Percentiles rank a stretch among this genome's conserved stretches.
These are phyloP conservation scores for Drosophila monieri DNA, from an alignment of 2,888 invertebrate genomes.

Conservation along the genomic window DNA sequence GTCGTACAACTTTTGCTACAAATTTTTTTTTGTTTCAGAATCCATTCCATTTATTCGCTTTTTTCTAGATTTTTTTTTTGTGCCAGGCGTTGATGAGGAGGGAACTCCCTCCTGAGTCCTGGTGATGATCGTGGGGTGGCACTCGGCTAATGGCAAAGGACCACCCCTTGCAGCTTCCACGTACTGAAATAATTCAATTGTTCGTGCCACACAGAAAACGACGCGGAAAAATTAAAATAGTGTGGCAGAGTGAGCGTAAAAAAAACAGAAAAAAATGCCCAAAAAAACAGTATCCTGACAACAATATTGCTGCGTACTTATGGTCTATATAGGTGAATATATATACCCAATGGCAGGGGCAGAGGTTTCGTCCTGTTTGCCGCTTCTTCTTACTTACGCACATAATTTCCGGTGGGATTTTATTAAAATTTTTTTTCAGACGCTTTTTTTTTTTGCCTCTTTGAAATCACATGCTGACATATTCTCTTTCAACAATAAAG, in stretches of 20 bases:
- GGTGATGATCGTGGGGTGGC: conserved; percentile 78
- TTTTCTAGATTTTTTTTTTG: conserved; percentile 20
- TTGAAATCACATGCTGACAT: conserved; percentile 75
- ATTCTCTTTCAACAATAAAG: conserved; percentile 64
- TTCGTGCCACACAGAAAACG: conserved; percentile 65
- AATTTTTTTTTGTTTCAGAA: conserved; percentile 54
- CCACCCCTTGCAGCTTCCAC: conserved; percentile 77
- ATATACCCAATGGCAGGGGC: conserved; percentile 20
- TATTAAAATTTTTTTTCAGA: conserved; percentile 46
- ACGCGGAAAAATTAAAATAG: conserved; percentile 72
- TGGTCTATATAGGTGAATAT: conserved; percentile 38
- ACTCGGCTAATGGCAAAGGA: conserved; percentile 74
- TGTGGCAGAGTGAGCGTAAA: conserved; percentile 55
- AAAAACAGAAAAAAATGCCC: conserved; percentile 48
- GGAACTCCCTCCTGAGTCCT: conserved; percentile 25
- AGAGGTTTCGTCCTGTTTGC: conserved; percentile 24
- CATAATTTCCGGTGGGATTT: conserved; percentile 73
- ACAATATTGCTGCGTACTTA: conserved; percentile 65
- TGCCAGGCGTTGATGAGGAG: conserved; percentile 54
- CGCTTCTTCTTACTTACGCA: conserved; percentile 54
- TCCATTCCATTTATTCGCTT: conserved; percentile 43
- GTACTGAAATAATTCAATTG: conserved; percentile 82
- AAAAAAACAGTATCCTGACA: conserved; percentile 53
- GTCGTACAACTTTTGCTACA: conserved; percentile 73
- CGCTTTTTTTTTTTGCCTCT: conserved; percentile 32